Percentiles rank a stretch among this genome's conserved stretches.
phyloP scores from a whole-genome alignment of 2,888 invertebrate genomes.

The Acanthococcus lagerstroemiae region DNA sequence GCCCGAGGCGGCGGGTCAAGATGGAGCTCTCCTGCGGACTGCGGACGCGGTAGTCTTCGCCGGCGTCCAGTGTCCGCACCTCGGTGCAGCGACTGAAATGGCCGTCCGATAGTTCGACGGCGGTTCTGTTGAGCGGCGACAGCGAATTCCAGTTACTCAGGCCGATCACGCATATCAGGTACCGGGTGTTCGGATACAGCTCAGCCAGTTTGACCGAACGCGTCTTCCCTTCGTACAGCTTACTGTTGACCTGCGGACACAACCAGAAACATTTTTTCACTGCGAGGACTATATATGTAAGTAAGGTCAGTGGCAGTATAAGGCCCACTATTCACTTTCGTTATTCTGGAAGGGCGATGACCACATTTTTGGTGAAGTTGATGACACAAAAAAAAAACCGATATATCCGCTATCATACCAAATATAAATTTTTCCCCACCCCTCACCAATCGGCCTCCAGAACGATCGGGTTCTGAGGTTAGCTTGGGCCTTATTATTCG shows the following conservation, averaged over 20 bases:
- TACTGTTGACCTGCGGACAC: conserved; percentile 57
- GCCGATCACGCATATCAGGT: conserved; percentile 80
- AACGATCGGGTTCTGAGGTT: too few relatives aligned
- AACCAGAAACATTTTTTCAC: too few relatives aligned
- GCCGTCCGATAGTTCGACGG: conserved; percentile 38
- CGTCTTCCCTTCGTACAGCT: conserved; percentile 59
- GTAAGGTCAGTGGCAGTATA: too few relatives aligned
- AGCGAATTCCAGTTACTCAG: conserved; percentile 59
- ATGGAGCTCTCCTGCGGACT: conserved; percentile 47
- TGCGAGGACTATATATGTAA: too few relatives aligned
- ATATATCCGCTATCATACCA: too few relatives aligned
- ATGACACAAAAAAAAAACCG: too few relatives aligned
- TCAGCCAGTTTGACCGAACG: conserved; percentile 64
- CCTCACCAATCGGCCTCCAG: too few relatives aligned
- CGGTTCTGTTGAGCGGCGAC: conserved; percentile 45
- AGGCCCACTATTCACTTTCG: too few relatives aligned
- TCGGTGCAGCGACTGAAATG: conserved; percentile 45
- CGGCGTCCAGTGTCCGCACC: conserved; percentile 44
- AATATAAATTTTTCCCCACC: too few relatives aligned
- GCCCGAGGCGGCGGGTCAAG: conserved; percentile 66
- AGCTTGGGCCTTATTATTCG: too few relatives aligned
- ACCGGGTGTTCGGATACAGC: conserved; percentile 67
- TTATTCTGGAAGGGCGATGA: too few relatives aligned
- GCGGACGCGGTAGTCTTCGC: conserved; percentile 36
- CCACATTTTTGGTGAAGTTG: too few relatives aligned